phyloP scores from a whole-genome alignment of 2,888 invertebrate genomes.

The Pantelozetes paolii region DNA sequence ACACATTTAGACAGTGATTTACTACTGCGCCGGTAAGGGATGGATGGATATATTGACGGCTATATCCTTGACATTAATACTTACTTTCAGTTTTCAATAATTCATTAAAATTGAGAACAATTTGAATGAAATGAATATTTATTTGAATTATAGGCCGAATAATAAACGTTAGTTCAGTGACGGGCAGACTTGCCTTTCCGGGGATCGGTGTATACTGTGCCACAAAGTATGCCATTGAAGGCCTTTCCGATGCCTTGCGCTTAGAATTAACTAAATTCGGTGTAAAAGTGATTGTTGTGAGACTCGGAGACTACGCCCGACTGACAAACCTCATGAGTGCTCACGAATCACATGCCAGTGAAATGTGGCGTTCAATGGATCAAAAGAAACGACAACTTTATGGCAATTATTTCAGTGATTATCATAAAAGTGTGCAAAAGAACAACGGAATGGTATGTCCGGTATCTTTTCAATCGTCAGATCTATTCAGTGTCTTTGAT shows the following conservation, averaged over 20 bases:
- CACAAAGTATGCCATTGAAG: slow-evolving; percentile 71
- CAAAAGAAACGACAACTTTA: slow-evolving; percentile 63
- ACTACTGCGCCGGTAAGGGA: no score
- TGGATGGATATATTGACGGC: no score
- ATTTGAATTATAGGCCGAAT: slow-evolving; percentile 59
- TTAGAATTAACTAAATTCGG: slow-evolving; percentile 65
- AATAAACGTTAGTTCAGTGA: slow-evolving; percentile 78
- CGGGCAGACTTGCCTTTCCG: slow-evolving; percentile 68
- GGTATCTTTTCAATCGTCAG: slow-evolving; percentile 41
- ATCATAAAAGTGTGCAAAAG: slow-evolving; percentile 53
- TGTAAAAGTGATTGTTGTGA: slow-evolving; percentile 67
- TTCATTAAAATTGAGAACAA: no score
- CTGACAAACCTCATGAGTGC: slow-evolving; percentile 66
- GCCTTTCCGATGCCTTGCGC: slow-evolving; percentile 68
- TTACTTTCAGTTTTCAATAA: background rate
- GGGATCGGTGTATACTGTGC: slow-evolving; percentile 72
- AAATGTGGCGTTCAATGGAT: slow-evolving; percentile 63
- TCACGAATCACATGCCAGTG: slow-evolving; percentile 61
- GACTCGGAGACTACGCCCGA: slow-evolving; percentile 71
- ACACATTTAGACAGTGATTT: no score
- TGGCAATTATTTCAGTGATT: slow-evolving; percentile 63
- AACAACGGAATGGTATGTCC: slow-evolving; percentile 46
- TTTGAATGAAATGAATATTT: background rate
- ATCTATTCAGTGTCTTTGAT: slow-evolving; percentile 43
- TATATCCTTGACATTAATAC: no score